A percentile compares a stretch with the other conserved stretches of the same genome.
Evolutionary conservation across 2,797 vertebrate species (phyloP).

Genomic region (Rallus crepitans): DNA sequence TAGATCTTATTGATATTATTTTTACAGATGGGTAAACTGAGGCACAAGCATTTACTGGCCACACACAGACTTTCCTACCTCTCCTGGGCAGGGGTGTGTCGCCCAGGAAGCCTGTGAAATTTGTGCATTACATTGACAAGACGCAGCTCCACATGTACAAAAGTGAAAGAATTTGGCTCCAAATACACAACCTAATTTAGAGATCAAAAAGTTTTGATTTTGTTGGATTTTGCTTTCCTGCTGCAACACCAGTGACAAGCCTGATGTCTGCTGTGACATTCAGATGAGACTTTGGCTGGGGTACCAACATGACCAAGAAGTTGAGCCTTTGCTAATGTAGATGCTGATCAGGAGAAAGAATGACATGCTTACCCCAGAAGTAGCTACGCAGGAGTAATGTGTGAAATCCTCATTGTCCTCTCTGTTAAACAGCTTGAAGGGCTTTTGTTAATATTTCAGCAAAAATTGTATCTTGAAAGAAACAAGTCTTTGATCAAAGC

Average conservation of each 20-base stretch:
- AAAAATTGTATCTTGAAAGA: not conserved
- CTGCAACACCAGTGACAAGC: not conserved
- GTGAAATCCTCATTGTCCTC: not conserved
- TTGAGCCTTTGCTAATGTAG: not conserved
- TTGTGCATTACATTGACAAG: not conserved
- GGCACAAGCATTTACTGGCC: not conserved
- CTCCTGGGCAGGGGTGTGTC: not conserved
- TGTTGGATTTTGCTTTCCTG: not conserved
- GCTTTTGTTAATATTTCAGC: not conserved
- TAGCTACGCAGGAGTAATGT: not conserved
- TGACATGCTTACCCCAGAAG: not conserved
- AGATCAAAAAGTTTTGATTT: not conserved
- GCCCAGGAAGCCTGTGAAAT: not conserved
- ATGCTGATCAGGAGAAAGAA: not conserved
- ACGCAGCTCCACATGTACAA: not conserved
- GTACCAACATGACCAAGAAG: not conserved
- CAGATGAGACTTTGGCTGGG: not conserved
- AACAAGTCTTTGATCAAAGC: conserved; percentile 35
- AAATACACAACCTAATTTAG: not conserved
- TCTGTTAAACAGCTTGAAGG: not conserved
- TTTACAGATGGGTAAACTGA: not conserved
- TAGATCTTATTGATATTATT: not conserved
- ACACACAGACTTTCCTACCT: not conserved
- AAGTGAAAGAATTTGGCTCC: not conserved
- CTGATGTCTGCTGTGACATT: not conserved